Conservation (phyloP, 2,797 vertebrate genomes). For the Falco naumanni region DNA sequence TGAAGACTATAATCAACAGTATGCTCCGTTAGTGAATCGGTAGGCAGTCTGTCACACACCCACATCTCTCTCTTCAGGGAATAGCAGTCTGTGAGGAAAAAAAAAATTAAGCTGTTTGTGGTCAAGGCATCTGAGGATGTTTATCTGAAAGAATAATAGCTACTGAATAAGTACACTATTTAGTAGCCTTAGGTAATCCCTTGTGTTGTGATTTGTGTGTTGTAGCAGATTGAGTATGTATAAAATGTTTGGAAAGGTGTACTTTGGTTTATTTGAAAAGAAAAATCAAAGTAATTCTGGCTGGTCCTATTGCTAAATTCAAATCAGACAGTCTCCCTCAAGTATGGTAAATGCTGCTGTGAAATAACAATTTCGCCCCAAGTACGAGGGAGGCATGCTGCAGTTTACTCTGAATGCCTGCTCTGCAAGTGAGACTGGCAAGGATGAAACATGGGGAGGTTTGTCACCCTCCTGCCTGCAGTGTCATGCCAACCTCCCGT, state of each 20-base stretch:
- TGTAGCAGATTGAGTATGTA: conserved; percentile 37
- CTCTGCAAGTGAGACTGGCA: background rate
- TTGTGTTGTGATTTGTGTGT: conserved; percentile 61
- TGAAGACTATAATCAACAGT: background rate
- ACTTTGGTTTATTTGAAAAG: conserved; percentile 23
- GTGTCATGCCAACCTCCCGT: background rate
- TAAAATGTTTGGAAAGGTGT: conserved; percentile 41
- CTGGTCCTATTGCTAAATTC: conserved; percentile 3
- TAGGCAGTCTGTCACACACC: conserved; percentile 19
- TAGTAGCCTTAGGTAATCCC: conserved; percentile 62
- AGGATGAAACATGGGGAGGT: background rate
- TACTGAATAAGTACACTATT: conserved; percentile 44
- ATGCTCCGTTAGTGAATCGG: background rate
- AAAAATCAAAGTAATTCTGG: conserved; percentile 24
- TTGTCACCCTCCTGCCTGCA: background rate
- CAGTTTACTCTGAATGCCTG: background rate
- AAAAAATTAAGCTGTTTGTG: background rate
- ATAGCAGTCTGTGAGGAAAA: conserved; percentile 39
- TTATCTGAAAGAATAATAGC: conserved; percentile 58
- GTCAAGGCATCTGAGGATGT: conserved; percentile 38
- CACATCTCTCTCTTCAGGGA: conserved; percentile 24
- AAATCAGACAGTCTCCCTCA: background rate
- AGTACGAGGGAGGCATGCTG: background rate
- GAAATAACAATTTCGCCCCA: conserved; percentile 28
- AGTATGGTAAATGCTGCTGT: conserved; percentile 37